A percentile compares a stretch with the other conserved stretches of the same genome.
Evolutionary conservation across 2,113 vertebrate genomes (phyloP).

Genomic region (Anseranas semipalmata): DNA sequence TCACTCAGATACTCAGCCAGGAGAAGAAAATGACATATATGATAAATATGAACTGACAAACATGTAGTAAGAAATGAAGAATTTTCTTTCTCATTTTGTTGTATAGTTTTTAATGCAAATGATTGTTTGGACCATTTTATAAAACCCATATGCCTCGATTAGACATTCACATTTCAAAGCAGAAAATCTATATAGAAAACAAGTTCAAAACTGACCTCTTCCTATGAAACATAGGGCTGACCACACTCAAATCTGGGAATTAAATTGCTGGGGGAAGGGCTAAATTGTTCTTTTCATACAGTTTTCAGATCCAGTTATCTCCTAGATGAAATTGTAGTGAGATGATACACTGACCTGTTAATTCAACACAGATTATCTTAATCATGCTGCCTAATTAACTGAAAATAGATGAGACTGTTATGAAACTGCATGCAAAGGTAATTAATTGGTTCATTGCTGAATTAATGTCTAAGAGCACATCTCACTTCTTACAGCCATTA

Average conservation of each 20-base stretch:
- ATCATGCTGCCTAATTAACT: background rate
- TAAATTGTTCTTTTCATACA: background rate
- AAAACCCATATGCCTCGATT: background rate
- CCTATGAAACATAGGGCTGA: background rate
- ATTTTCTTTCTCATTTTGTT: background rate
- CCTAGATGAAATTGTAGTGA: background rate
- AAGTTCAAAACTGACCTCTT: background rate
- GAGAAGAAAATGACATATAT: constrained; percentile 71
- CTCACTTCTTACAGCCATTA: background rate
- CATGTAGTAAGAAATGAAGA: constrained; percentile 8
- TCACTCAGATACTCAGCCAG: constrained; percentile 72
- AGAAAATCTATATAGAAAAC: background rate
- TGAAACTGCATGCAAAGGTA: background rate
- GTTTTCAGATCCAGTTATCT: background rate
- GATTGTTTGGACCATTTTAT: background rate
- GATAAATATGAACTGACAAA: constrained; percentile 88
- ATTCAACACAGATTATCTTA: constrained; percentile 1
- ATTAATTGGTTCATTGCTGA: constrained; percentile 3
- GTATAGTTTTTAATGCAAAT: background rate
- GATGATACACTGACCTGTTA: constrained; percentile 3
- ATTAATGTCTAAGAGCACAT: background rate
- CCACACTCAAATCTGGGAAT: background rate
- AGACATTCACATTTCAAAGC: background rate
- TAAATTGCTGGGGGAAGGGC: background rate
- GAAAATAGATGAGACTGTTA: constrained; percentile 31